phyloP scores from a whole-genome alignment of 1,140 invertebrate genomes.

The Papilio dardanus region DNA sequence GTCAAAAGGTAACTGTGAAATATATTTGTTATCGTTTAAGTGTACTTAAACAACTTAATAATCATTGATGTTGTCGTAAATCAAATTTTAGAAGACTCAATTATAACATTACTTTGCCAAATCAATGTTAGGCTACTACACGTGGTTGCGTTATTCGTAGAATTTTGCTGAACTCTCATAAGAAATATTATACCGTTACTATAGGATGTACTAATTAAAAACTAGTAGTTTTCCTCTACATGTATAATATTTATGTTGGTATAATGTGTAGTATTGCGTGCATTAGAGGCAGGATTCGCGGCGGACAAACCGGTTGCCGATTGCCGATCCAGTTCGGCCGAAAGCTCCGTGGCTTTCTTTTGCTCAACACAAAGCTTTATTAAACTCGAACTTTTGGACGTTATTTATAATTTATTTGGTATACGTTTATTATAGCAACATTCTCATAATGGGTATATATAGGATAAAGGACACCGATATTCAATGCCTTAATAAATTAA shows the following conservation, averaged over 20 bases:
- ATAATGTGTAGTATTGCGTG: background rate
- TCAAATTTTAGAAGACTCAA: background rate
- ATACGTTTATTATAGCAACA: background rate
- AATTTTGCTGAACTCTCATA: background rate
- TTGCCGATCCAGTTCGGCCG: conserved; percentile 69
- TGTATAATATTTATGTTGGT: background rate
- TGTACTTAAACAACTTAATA: too few relatives aligned
- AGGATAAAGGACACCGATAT: too few relatives aligned
- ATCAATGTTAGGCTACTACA: background rate
- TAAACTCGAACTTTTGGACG: background rate
- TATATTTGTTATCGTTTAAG: too few relatives aligned
- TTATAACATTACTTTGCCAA: background rate
- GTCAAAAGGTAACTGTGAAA: too few relatives aligned
- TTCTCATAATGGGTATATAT: too few relatives aligned
- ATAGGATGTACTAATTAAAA: background rate
- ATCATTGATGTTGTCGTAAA: background rate
- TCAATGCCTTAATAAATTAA: too few relatives aligned
- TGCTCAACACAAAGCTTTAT: conserved; percentile 40
- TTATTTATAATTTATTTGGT: background rate
- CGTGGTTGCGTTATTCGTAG: too few relatives aligned
- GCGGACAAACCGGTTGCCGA: conserved; percentile 73
- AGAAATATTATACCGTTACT: conserved; percentile 10
- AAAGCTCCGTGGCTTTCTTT: conserved; percentile 66
- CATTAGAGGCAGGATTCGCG: conserved; percentile 64
- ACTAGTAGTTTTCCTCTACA: conserved; percentile 17